Percentiles rank a stretch among this genome's conserved stretches.
These are phyloP conservation scores for Listrodromus nycthemerus DNA, from an alignment of 2,888 invertebrate genomes.

Conservation along the genomic window DNA sequence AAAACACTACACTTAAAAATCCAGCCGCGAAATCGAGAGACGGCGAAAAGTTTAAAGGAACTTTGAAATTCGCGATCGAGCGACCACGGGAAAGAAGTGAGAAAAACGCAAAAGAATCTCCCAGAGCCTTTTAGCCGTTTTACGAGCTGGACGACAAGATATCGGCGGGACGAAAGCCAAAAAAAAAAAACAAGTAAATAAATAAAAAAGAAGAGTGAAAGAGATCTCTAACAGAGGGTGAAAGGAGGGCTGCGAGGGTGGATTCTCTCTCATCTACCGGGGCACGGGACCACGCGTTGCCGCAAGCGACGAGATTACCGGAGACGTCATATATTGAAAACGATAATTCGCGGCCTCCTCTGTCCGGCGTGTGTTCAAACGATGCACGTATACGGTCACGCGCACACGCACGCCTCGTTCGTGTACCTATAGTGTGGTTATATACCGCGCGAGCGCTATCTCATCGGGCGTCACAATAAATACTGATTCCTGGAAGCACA, in stretches of 20 bases:
- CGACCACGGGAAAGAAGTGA: constrained; percentile 15
- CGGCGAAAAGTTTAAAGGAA: constrained; percentile 7
- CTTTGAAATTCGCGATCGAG: background rate
- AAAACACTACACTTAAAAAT: background rate
- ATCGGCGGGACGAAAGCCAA: constrained; percentile 71
- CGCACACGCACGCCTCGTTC: background rate
- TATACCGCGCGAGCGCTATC: constrained; percentile 81
- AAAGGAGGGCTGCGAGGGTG: constrained; percentile 63
- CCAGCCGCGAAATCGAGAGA: background rate
- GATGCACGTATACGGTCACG: constrained; percentile 4
- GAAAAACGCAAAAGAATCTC: constrained; percentile 71
- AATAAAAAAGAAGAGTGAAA: constrained; percentile 37
- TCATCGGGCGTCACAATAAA: constrained; percentile 84
- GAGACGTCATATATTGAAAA: constrained; percentile 82
- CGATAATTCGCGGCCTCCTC: constrained; percentile 81
- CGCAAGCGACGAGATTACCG: constrained; percentile 74
- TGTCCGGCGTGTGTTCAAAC: constrained; percentile 23
- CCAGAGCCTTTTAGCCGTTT: constrained; percentile 80
- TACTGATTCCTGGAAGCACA: constrained; percentile 83
- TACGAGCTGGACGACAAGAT: constrained; percentile 77
- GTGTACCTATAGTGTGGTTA: background rate
- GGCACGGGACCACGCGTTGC: constrained; percentile 33
- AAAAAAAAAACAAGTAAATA: constrained; percentile 14
- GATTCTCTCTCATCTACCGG: constrained; percentile 28
- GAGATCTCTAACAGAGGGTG: constrained; percentile 45